Conservation (phyloP, 2,888 invertebrate species). For the Saturnia pavonia region DNA sequence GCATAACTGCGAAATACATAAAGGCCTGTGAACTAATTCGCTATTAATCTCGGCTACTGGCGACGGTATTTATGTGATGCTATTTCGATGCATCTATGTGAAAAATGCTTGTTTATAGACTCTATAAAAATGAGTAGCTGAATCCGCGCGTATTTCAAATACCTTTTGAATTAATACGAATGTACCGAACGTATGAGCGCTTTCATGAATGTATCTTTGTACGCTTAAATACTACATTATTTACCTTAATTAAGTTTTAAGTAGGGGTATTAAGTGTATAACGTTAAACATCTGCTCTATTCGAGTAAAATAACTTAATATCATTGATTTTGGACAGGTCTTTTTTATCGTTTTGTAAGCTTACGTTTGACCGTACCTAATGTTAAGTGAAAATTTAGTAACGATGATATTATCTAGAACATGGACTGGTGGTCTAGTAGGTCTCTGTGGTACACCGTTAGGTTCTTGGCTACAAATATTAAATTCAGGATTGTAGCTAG, state of each 20-base stretch:
- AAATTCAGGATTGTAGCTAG: no score
- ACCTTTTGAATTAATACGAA: not conserved
- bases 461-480: no score
- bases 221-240: constrained; percentile 4
- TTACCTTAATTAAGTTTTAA: constrained; percentile 2
- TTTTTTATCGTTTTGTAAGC: not conserved
- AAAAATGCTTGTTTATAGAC: not conserved
- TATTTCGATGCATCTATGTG: no score
- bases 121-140: not conserved
- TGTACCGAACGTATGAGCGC: not conserved
- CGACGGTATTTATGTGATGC: no score
- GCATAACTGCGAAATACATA: not conserved
- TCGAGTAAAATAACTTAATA: constrained; percentile 5
- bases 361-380: not conserved
- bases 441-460: no score
- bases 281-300: not conserved
- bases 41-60: no score
- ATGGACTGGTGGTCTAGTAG: no score
- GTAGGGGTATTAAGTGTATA: not conserved
- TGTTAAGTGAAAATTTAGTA: no score
- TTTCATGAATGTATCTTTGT: not conserved
- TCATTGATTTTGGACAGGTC: not conserved
- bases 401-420: no score
- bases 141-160: not conserved
- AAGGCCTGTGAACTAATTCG: no score